Conservation (phyloP, 2,888 invertebrate genomes). For the Antheraea assamensis region DNA sequence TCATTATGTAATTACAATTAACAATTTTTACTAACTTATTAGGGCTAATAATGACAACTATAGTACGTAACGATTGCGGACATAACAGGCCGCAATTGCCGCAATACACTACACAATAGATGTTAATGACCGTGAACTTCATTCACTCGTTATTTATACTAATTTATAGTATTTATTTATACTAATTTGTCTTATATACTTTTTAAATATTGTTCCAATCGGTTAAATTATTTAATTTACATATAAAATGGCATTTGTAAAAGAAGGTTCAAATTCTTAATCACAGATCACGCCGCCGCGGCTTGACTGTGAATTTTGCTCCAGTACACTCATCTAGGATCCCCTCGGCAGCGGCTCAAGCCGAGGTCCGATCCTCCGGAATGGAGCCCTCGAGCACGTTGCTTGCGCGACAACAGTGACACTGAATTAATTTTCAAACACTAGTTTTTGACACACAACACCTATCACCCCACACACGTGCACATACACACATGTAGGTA, state of each 20-base stretch:
- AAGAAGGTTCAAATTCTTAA: too few species aligned
- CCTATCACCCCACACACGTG: too few species aligned
- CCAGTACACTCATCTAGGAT: too few species aligned
- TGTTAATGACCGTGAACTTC: conserved; percentile 49
- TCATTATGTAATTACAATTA: neutral
- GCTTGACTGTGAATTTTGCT: too few species aligned
- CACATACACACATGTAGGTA: too few species aligned
- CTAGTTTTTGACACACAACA: too few species aligned
- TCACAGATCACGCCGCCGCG: too few species aligned
- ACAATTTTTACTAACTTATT: neutral
- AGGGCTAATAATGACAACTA: conserved; percentile 3
- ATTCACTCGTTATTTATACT: conserved; percentile 36
- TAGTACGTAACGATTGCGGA: conserved; percentile 11
- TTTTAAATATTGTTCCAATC: neutral
- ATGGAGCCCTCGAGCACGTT: too few species aligned
- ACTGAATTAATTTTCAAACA: too few species aligned
- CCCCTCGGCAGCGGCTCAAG: too few species aligned
- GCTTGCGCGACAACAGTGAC: too few species aligned
- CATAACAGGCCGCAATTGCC: conserved; percentile 30
- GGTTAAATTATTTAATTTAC: neutral
- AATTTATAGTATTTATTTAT: conserved; percentile 25
- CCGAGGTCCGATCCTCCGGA: too few species aligned
- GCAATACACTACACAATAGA: conserved; percentile 40
- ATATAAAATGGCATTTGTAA: neutral
- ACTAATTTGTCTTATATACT: neutral